Conservation (phyloP, 2,797 vertebrate species). For the Phrynocephalus vlangalii region DNA sequence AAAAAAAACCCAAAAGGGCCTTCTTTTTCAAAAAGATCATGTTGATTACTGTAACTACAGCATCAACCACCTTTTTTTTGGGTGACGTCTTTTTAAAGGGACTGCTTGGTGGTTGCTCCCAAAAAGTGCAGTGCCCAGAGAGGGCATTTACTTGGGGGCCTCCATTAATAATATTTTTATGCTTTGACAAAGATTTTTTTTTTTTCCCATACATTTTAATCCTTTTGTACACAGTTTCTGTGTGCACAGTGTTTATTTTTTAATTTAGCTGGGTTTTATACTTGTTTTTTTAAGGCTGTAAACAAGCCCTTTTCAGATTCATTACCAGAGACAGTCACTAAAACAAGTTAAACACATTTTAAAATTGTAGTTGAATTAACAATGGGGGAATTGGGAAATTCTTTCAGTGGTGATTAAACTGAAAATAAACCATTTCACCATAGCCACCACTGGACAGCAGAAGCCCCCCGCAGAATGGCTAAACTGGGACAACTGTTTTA, state of each 20-base stretch:
- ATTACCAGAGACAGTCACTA: not conserved
- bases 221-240: too few relatives aligned
- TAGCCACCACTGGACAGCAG: not conserved
- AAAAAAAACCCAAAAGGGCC: not conserved
- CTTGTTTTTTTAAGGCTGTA: not conserved
- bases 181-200: not conserved
- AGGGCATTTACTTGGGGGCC: not conserved
- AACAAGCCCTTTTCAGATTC: not conserved
- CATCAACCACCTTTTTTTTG: too few relatives aligned
- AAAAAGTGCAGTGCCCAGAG: not conserved
- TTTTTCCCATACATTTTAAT: not conserved
- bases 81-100: not conserved
- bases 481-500: not conserved
- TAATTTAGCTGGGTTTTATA: not conserved
- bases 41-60: not conserved
- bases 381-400: not conserved
- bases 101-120: too few relatives aligned
- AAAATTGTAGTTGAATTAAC: not conserved
- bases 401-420: not conserved
- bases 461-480: not conserved
- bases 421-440: not conserved
- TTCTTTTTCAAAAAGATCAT: not conserved
- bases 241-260: not conserved
- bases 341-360: not conserved
- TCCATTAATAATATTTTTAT: not conserved